A percentile compares a stretch with the other conserved stretches of the same genome.
phyloP scores from a whole-genome alignment of 1,140 invertebrate species.

The Sarcophaga peregrina region DNA sequence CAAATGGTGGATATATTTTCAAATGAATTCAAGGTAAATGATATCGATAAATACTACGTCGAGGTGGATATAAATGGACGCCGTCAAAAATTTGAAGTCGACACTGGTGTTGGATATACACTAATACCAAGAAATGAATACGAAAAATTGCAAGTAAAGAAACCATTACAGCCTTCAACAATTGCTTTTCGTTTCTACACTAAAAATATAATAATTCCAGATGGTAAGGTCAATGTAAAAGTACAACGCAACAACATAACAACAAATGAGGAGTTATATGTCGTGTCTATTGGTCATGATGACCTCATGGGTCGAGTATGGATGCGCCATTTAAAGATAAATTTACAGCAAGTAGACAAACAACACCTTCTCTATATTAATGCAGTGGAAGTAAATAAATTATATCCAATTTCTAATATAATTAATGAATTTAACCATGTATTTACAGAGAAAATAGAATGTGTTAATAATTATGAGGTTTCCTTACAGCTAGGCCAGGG shows the following conservation, averaged over 20 bases:
- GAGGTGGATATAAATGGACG: too few species aligned
- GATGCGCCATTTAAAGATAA: conserved; percentile 20
- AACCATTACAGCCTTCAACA: not conserved
- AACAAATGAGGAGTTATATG: conserved; percentile 8
- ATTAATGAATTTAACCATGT: conserved; percentile 5
- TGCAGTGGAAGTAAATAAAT: not conserved
- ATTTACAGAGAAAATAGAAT: not conserved
- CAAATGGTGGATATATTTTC: too few species aligned
- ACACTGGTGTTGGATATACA: conserved; percentile 12
- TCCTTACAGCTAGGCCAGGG: not conserved
- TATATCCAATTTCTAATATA: too few species aligned
- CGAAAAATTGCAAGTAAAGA: not conserved
- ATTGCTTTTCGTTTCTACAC: conserved; percentile 21
- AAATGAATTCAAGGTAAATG: not conserved
- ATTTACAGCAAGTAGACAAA: conserved; percentile 23
- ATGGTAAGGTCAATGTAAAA: not conserved
- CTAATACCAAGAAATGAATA: not conserved
- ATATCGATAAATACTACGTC: not conserved
- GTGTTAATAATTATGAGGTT: conserved; percentile 10
- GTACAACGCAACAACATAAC: not conserved
- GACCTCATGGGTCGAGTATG: conserved; percentile 3
- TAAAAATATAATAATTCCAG: too few species aligned
- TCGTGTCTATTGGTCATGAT: conserved; percentile 1
- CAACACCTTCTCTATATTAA: not conserved
- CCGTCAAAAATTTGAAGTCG: not conserved